Percentiles rank a stretch among this genome's conserved stretches.
Conservation (phyloP, 2,113 vertebrate genomes). For the Calidris pugnax region DNA sequence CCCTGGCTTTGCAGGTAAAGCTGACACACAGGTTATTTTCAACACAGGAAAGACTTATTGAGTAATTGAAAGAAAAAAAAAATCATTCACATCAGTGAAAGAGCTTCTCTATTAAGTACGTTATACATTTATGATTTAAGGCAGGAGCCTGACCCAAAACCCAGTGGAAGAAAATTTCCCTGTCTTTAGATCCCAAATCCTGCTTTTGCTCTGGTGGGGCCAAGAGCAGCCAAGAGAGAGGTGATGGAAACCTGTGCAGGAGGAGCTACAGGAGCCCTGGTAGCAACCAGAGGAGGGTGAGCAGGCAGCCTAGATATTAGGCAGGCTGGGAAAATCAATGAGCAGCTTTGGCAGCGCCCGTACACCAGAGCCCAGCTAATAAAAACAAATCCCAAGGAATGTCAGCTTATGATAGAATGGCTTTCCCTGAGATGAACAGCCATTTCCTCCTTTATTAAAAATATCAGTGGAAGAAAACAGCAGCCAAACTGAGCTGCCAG, state of each 20-base stretch:
- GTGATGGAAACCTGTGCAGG: not conserved
- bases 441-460: slow-evolving; percentile 63
- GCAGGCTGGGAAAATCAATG: slow-evolving; percentile 39
- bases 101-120: not conserved
- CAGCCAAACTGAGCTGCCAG: slow-evolving; percentile 39
- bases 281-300: not conserved
- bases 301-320: not conserved
- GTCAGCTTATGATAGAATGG: slow-evolving; percentile 44
- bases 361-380: slow-evolving; percentile 36
- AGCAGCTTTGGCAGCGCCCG: not conserved
- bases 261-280: not conserved
- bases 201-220: not conserved
- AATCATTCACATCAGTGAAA: not conserved
- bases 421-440: slow-evolving; percentile 27
- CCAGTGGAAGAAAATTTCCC: not conserved
- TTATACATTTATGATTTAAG: not conserved
- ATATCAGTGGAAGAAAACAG: slow-evolving; percentile 40
- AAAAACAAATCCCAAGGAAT: slow-evolving; percentile 63
- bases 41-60: not conserved
- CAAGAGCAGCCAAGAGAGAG: not conserved
- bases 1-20: not conserved
- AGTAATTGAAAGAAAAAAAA: not conserved
- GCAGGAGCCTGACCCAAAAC: not conserved
- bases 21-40: not conserved
- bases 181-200: not conserved